phyloP scores from a whole-genome alignment of 2,113 vertebrate species.

The Mus musculus region GRCm39 chr7:69152501-69153000 shows the following conservation, averaged over 20 bases:
- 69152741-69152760: background rate
- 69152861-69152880: background rate
- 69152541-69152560: background rate
- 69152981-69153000: background rate
- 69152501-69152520: background rate
- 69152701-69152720: background rate
- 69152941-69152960: background rate
- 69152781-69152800: background rate
- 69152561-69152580: background rate
- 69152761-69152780: background rate
- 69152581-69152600: background rate
- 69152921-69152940: background rate
- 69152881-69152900: background rate
- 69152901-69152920: background rate
- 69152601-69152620: background rate
- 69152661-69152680: too few species aligned
- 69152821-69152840: background rate
- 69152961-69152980: background rate
- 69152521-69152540: background rate
- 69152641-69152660: background rate
- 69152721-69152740: background rate
- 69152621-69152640: background rate
- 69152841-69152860: background rate
- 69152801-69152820: background rate
- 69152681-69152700: background rate